Evolutionary conservation across 2,113 vertebrate genomes (phyloP), one percentile per base, ranked within the genome.

Genomic region (Gasterosteus aculeatus): DNA sequence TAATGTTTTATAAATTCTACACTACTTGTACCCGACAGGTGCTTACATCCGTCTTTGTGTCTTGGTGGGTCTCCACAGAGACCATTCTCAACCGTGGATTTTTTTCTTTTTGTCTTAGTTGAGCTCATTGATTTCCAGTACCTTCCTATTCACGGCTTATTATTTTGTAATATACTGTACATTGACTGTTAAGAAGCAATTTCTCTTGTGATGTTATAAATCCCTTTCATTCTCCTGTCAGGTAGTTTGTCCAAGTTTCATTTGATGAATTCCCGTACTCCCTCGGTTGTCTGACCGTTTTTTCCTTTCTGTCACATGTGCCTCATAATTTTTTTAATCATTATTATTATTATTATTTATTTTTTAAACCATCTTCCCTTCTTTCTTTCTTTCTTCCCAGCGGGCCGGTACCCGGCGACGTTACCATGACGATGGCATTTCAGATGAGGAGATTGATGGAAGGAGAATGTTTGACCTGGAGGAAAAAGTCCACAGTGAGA

Each of bases 381-480:
- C 2, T 22, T n/a, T 38, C 2, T 22, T n/a, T 38, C n/a, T 8
- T 10, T 18, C 4, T 10, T 54, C 44, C 29, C 85, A 99, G 98
- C 95, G 98, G 64, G 93, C 96, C 41, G 97, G 97, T 1, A 97
- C 97, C 81, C 87, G 96, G 12, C 93, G 98, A 0, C 96, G 97
- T 38, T 99, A 99, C 26, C 97, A 99, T 80, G 97, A 99, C 0
- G 98, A 99, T 5, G 97, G 96, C 26, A 98, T 99, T 88, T 99
- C 98, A 0, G 98, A 99, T 3, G 98, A 99, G 75, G 98, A 99
- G 86, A 99, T 99, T 29, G 98, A 99, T 74, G 98, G 98, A 15
- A 96, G 96, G 80, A 96, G 97, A 85, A 97, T 93, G 0, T 99
- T 99, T 91, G 96, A 98, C 86, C 91, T 99, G 26, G 96, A 99